Conservation (phyloP, 1,140 invertebrate genomes). For the Nasonia giraulti region DNA sequence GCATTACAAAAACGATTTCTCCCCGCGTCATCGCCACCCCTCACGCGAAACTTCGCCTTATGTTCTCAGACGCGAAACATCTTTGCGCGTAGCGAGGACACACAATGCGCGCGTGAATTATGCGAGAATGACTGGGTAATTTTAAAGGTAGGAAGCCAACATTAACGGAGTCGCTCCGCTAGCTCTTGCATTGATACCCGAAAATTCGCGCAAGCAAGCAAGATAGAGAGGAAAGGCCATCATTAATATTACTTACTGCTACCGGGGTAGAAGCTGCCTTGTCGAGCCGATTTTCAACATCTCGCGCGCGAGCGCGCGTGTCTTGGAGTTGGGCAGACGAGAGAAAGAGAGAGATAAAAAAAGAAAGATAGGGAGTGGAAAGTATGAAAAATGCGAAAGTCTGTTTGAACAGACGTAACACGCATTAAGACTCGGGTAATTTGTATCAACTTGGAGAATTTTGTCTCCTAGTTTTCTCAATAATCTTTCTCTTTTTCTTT, state of each 20-base stretch:
- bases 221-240: constrained; percentile 54
- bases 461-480: not conserved
- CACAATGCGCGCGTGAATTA: constrained; percentile 69
- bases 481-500: not conserved
- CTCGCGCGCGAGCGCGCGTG: no score
- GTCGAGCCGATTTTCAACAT: constrained; percentile 51
- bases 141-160: constrained; percentile 73
- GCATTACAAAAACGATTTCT: not conserved
- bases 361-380: constrained; percentile 10
- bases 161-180: constrained; percentile 63
- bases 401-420: constrained; percentile 31
- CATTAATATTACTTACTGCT: constrained; percentile 75
- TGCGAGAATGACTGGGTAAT: constrained; percentile 74
- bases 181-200: constrained; percentile 69
- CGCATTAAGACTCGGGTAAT: constrained; percentile 16
- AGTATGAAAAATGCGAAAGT: constrained; percentile 39
- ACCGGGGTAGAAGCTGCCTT: constrained; percentile 47
- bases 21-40: not conserved
- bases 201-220: constrained; percentile 57
- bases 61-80: not conserved
- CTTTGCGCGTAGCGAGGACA: constrained; percentile 60
- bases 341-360: not conserved
- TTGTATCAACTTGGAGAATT: constrained; percentile 39
- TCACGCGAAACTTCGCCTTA: not conserved
- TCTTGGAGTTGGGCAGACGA: not conserved